These are phyloP conservation scores for Pseudochirops cupreus DNA, from an alignment of 2,797 vertebrate genomes.

Conservation along the genomic window DNA sequence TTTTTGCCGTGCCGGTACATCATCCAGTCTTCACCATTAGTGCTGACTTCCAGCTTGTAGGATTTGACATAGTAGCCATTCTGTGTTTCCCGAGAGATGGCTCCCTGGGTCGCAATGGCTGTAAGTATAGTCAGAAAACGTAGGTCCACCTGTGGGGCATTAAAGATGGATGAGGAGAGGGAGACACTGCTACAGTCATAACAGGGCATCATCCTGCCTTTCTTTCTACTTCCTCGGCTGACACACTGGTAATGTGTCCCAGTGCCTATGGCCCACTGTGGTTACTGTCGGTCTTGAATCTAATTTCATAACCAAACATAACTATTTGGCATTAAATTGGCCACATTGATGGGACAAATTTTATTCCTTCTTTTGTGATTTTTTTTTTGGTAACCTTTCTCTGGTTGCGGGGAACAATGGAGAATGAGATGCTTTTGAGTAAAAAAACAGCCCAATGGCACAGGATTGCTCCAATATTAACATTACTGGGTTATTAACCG, in stretches of 20 bases:
- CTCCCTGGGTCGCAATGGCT: constrained; percentile 97
- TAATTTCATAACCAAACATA: not conserved
- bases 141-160: constrained; percentile 87
- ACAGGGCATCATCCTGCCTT: not conserved
- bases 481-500: not conserved
- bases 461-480: not conserved
- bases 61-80: constrained; percentile 95
- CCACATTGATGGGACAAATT: constrained; percentile 32
- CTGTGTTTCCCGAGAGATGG: constrained; percentile 95
- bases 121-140: constrained; percentile 94
- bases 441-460: not conserved
- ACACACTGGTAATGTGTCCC: not conserved
- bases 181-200: not conserved
- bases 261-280: not conserved
- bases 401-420: not conserved
- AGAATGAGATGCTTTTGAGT: not conserved
- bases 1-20: constrained; percentile 98
- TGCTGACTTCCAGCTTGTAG: constrained; percentile 98
- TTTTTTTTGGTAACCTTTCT: not conserved
- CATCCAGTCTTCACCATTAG: constrained; percentile 99
- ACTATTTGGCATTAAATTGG: not conserved
- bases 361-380: not conserved
- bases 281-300: not conserved
- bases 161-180: constrained; percentile 31
- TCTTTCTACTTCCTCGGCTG: constrained; percentile 6